Base-by-base conservation (phyloP, 2,888 invertebrate species). In the Zygaena filipendulae region DNA sequence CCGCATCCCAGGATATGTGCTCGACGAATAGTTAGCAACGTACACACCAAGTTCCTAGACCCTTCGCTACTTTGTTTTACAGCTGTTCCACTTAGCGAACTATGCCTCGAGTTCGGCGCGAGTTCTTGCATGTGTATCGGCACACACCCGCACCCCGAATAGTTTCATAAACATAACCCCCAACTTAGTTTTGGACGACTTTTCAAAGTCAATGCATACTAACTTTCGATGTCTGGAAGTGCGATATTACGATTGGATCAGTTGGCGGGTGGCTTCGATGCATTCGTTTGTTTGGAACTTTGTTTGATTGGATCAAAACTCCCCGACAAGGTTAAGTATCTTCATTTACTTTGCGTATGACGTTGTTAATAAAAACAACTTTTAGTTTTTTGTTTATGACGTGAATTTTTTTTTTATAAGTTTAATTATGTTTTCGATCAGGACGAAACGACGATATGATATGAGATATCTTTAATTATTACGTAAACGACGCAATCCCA, bases 191-290 rank as follows among this genome's bases (percentile, higher is more conserved):
- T 75, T 70, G 75, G 77, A 74, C 77, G 64, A 79, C 77, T 77
- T 77, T 79, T 77, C 77, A 79, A 79, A 79, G 77, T 79, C 77
- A 79, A 79, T 75, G 77, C 77, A 79, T 79, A 72, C 75, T 75
- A 77, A 79, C 77, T 79, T 77, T 71, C 69, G 70, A 72, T 72
- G 77, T 75, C 70, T 74, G 67, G 61, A 59, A 68, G 70, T 71
- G 70, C 61, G 69, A 72, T 75, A 74, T 77, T 74, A 77, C 72
- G 71, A 77, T 71, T 72, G 71, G 72, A 77, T 75, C 74, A 72
- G 66, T 72, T 74, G 59, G 64, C 58, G 61, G 59, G 63, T 59
- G 70, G 66, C 64, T 77, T 74, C 71, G 75, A 75, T 75, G 72
- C 77, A 75, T 75, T 77, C 74, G 69, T 77, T 75, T 74, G 75